Conservation (phyloP, 2,113 vertebrate genomes). For the Clarias magur region DNA sequence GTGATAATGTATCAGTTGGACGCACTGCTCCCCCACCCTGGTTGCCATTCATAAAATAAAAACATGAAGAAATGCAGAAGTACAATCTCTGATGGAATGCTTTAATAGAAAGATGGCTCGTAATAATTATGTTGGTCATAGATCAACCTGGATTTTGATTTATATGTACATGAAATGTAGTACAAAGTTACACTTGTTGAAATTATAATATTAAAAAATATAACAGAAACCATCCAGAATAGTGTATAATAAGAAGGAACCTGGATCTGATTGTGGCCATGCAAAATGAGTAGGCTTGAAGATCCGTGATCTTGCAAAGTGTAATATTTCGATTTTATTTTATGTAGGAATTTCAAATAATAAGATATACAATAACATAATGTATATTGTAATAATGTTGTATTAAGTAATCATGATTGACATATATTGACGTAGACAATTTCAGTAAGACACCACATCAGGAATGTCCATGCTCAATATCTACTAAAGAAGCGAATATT, state of each 20-base stretch:
- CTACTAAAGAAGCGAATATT: conserved; percentile 57
- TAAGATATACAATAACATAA: conserved; percentile 66
- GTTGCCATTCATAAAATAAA: background rate
- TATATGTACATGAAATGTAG: background rate
- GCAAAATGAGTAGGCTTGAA: background rate
- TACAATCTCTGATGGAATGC: background rate
- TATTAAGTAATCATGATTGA: conserved; percentile 42
- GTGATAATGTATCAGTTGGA: conserved; percentile 30
- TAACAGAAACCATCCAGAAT: background rate
- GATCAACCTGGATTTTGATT: background rate
- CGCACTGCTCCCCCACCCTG: conserved; percentile 4
- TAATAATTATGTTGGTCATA: background rate
- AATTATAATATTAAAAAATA: background rate
- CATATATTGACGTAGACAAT: conserved; percentile 68
- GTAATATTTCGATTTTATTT: conserved; percentile 34
- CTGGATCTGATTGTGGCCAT: background rate
- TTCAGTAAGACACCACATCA: conserved; percentile 65
- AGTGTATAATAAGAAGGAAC: background rate
- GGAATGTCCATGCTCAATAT: conserved; percentile 62
- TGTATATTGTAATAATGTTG: conserved; percentile 41
- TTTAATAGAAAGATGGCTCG: background rate
- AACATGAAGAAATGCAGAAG: background rate
- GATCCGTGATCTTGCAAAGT: background rate
- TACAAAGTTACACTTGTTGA: background rate
- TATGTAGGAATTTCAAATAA: conserved; percentile 61